Base-by-base conservation (phyloP, 2,888 invertebrate genomes). In the Meloe dianella region DNA sequence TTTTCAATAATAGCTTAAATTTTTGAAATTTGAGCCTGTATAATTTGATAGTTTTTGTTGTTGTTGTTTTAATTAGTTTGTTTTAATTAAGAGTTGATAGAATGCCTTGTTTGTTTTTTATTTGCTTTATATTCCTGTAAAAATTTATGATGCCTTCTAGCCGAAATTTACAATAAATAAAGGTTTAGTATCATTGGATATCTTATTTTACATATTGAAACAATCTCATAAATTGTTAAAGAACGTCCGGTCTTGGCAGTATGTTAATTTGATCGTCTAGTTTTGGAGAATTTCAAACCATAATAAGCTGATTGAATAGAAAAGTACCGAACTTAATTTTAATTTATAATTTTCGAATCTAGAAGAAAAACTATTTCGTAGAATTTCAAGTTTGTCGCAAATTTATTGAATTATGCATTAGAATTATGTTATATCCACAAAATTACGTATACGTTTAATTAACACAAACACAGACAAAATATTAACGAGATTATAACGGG, bases 141-240 rank as follows among this genome's bases (percentile, higher is more conserved):
- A 27, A 54, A 54, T 54, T 24, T 54, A 54, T 54, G 20, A 54
- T 24, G 12, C 12, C 24, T 54, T 12, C 10, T 20, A 24, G 24
- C 5, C 24, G 24, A 54, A 54, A 54, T 54, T 54, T 27, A 54
- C 27, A 22, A 54, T 54, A 54, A 54, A 54, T 54, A 54, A 54
- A 54, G 12, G 14, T n/a, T 27, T 54, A 54, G 27, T 54, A 54
- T 27, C 27, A 9, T 7, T 24, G 14, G 54, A 54, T n/a, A 27
- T 14, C 54, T 54, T 54, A 54, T 54, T 54, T 54, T 54, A 54
- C 54, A 54, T 54, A 54, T 54, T 54, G 27, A 27, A 54, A 54
- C 54, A 54, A 54, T 54, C 54, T 54, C 54, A 54, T 54, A 54
- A 54, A 54, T 54, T 54, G 24, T 54, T 54, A 27, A 54, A 54